phyloP scores from a whole-genome alignment of 2,113 vertebrate species.

The Sinocyclocheilus grahami region DNA sequence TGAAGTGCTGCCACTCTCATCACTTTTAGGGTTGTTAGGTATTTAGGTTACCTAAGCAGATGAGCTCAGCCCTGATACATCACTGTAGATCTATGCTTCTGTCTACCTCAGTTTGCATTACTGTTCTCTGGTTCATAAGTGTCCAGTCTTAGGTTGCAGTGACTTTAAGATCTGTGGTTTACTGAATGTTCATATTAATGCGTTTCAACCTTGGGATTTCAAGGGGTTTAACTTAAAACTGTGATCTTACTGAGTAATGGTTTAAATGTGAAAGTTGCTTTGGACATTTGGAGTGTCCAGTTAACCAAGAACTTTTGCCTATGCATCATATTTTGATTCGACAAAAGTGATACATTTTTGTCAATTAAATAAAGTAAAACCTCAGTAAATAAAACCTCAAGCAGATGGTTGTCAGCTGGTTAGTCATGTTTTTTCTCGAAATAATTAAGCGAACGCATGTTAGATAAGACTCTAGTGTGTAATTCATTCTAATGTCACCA shows the following conservation, averaged over 20 bases:
- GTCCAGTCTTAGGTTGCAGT: neutral
- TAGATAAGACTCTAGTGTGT: neutral
- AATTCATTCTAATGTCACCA: neutral
- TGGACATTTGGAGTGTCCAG: neutral
- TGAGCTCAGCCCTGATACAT: neutral
- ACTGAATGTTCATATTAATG: neutral
- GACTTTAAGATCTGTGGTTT: neutral
- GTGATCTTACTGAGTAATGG: neutral
- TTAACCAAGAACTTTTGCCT: neutral
- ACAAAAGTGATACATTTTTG: neutral
- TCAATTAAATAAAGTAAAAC: neutral
- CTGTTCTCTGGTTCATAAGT: neutral
- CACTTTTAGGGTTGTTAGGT: too few relatives aligned
- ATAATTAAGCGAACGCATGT: neutral
- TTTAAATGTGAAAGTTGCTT: neutral
- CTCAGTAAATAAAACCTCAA: neutral
- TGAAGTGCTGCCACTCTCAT: neutral
- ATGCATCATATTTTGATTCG: constrained; percentile 2
- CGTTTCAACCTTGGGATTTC: neutral
- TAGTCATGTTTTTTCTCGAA: neutral
- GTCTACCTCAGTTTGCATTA: neutral
- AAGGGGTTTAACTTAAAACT: constrained; percentile 5
- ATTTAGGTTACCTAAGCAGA: neutral
- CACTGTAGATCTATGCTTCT: neutral
- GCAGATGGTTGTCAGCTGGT: neutral